Evolutionary conservation across 2,888 invertebrate species (phyloP).

Genomic region (Neoascia interrupta): DNA sequence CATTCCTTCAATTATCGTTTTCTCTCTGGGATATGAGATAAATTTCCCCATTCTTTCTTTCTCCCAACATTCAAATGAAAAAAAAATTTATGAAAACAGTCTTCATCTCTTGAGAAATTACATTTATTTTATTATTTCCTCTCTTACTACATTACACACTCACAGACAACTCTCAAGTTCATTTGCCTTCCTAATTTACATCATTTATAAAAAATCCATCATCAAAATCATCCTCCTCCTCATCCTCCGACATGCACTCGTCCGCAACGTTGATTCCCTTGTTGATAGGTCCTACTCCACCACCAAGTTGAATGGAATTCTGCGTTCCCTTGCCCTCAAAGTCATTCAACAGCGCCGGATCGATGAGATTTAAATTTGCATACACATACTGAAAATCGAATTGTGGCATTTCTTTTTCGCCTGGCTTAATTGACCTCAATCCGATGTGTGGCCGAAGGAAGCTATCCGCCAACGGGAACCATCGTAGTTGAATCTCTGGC

Average conservation of each 20-base stretch:
- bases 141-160: too few species aligned
- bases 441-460: constrained; percentile 73
- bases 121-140: too few species aligned
- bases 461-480: constrained; percentile 73
- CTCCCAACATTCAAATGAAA: too few species aligned
- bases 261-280: constrained; percentile 17
- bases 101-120: too few species aligned
- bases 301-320: constrained; percentile 70
- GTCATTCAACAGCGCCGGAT: constrained; percentile 72
- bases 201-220: constrained; percentile 59
- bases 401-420: constrained; percentile 72
- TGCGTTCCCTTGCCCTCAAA: constrained; percentile 72
- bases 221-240: constrained; percentile 48
- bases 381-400: constrained; percentile 72
- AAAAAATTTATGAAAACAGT: too few species aligned
- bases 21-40: too few species aligned
- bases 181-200: too few species aligned
- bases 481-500: constrained; percentile 71
- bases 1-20: too few species aligned
- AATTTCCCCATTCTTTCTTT: too few species aligned
- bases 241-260: constrained; percentile 35
- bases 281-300: neutral
- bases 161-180: too few species aligned
- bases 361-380: constrained; percentile 73
- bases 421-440: constrained; percentile 71